Evolutionary conservation across 2,888 invertebrate species (phyloP).

Genomic region (Drosophila pullipes): DNA sequence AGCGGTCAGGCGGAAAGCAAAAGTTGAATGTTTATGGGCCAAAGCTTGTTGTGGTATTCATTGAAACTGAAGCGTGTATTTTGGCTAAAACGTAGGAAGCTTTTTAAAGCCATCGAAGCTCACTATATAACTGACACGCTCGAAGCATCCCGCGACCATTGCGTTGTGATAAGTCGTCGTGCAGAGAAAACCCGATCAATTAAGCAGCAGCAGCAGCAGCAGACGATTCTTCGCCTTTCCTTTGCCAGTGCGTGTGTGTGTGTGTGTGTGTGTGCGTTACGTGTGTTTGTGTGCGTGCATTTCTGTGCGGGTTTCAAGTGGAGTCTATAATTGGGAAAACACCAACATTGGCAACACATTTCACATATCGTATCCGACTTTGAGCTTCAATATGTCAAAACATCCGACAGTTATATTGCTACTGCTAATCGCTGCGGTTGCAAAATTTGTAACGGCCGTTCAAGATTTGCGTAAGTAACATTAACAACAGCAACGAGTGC

Average conservation of each 20-base stretch:
- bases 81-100: conserved; percentile 33
- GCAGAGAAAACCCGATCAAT: conserved; percentile 48
- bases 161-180: conserved; percentile 64
- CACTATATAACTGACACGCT: conserved; percentile 61
- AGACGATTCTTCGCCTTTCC: background rate
- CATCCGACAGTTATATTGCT: conserved; percentile 48
- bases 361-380: conserved; percentile 39
- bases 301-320: conserved; percentile 5
- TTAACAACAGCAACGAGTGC: conserved; percentile 46
- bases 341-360: conserved; percentile 30
- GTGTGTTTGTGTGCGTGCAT: conserved; percentile 12
- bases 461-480: conserved; percentile 83
- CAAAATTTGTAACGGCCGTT: conserved; percentile 59
- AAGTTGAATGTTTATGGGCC: conserved; percentile 65
- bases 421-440: conserved; percentile 67
- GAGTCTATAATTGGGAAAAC: conserved; percentile 23
- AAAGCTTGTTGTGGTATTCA: conserved; percentile 56
- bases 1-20: conserved; percentile 66
- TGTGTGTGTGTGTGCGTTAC: background rate
- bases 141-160: conserved; percentile 67
- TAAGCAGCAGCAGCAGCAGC: conserved; percentile 7
- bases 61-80: conserved; percentile 10
- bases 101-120: conserved; percentile 56
- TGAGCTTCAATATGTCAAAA: conserved; percentile 55
- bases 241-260: conserved; percentile 14